Base-by-base conservation (phyloP, 2,113 vertebrate genomes). In the Ursus arctos region DNA sequence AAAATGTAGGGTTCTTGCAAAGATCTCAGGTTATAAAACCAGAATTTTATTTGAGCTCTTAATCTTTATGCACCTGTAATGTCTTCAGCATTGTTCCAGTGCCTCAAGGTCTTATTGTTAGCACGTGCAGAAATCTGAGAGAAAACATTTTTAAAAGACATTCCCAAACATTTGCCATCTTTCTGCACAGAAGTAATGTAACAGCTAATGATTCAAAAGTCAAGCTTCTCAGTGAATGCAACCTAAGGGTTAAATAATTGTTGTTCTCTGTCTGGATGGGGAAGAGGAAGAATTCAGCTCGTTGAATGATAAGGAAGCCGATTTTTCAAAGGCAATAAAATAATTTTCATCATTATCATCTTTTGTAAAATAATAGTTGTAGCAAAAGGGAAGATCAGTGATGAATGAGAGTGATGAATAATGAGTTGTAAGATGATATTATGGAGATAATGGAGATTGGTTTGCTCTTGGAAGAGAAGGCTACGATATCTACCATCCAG, bases 191-290 rank as follows among this genome's bases (percentile, higher is more conserved):
- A 76, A 19, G 5, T 72, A 82, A 72, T 15, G 92, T 95, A 95
- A 90, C 5, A 95, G 74, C 40, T 65, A 92, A 83, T 87, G 94
- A 86, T 33, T 86, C 59, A 96, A 97, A 97, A 93, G 82, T 59
- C 33, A 86, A 67, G 74, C 67, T 90, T 84, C 51, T 49, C 18
- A 59, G 74, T 79, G 61, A 96, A 63, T 91, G 57, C 67, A 94
- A 88, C 24, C 49, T 81, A 21, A 71, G 71, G 57, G 53, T 80
- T 77, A 92, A 94, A 81, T 55, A 63, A 89, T 71, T 43, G 7
- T 85, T 96, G 93, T 74, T 63, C 77, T 96, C 47, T 22, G 9
- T 93, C 94, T 89, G 69, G 21, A 51, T 47, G 53, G 82, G n/a
- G 53, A 79, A 85, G 80, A 92, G 21, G 15, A 97, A 92, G 21